These are phyloP conservation scores for Procambarus virginalis DNA, from an alignment of 1,140 invertebrate species.

Conservation along the genomic window DNA sequence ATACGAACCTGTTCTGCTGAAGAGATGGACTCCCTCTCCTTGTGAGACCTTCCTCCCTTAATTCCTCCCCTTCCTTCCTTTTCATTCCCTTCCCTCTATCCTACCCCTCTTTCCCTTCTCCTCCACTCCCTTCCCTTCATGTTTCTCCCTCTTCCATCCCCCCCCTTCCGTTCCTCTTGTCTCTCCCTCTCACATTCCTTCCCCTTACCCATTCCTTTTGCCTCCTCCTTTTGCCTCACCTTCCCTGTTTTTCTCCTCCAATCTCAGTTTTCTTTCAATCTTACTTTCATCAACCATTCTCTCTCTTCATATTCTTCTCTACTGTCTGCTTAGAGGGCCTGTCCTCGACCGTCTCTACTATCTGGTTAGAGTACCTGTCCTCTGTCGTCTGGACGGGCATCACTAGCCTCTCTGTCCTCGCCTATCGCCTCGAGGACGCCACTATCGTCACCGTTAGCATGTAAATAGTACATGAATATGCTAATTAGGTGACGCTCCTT, in stretches of 20 bases:
- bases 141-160: neutral
- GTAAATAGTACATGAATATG: constrained; percentile 24
- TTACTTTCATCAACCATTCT: too few species aligned
- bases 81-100: neutral
- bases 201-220: neutral
- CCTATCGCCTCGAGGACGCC: neutral
- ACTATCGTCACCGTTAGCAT: constrained; percentile 11
- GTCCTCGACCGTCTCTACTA: neutral
- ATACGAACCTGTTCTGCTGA: neutral
- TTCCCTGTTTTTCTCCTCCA: neutral
- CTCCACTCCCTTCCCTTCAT: neutral
- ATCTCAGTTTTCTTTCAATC: neutral
- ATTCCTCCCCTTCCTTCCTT: neutral
- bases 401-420: neutral
- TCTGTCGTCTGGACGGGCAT: too few species aligned
- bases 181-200: neutral
- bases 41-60: neutral
- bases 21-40: neutral
- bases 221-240: neutral
- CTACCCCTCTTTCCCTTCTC: neutral
- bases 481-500: constrained; percentile 3
- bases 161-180: neutral
- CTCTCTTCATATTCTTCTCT: too few species aligned
- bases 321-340: neutral
- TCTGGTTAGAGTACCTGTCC: neutral